These are phyloP conservation scores for Drosophila fulvimacula DNA, from an alignment of 2,888 invertebrate species.

Conservation along the genomic window DNA sequence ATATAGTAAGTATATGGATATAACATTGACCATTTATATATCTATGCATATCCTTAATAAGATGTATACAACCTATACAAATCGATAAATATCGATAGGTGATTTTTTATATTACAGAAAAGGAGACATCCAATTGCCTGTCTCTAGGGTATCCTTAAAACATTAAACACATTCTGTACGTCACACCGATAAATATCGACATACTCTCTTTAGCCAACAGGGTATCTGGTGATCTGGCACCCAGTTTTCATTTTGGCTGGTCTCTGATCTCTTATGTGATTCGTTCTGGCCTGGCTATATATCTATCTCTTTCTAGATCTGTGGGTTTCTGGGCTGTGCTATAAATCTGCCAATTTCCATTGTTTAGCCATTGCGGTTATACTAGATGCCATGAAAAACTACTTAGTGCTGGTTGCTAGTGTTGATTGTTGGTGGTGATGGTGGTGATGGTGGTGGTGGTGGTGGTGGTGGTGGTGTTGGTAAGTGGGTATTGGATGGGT, in stretches of 20 bases:
- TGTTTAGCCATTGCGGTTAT: constrained; percentile 62
- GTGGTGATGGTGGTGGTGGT: neutral
- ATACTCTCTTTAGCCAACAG: neutral
- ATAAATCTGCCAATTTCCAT: constrained; percentile 78
- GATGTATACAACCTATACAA: neutral
- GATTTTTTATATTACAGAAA: neutral
- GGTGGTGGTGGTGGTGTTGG: constrained; percentile 41
- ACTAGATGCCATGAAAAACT: constrained; percentile 46
- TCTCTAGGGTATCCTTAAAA: neutral
- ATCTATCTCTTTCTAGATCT: constrained; percentile 49
- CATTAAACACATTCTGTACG: neutral
- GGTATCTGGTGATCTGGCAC: neutral
- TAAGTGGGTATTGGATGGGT: constrained; percentile 41
- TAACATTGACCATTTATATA: no score
- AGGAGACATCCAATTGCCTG: rapidly evolving
- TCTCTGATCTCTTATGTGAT: constrained; percentile 37
- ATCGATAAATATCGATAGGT: neutral
- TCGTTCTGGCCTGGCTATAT: constrained; percentile 58
- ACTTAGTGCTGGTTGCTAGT: constrained; percentile 27
- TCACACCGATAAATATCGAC: constrained; percentile 2
- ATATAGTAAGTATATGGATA: neutral
- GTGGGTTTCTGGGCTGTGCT: constrained; percentile 73
- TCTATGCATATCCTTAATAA: no score
- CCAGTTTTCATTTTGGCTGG: constrained; percentile 39
- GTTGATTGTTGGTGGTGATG: neutral